Evolutionary conservation across 2,888 invertebrate genomes (phyloP).

Genomic region (Eupeodes luniger): DNA sequence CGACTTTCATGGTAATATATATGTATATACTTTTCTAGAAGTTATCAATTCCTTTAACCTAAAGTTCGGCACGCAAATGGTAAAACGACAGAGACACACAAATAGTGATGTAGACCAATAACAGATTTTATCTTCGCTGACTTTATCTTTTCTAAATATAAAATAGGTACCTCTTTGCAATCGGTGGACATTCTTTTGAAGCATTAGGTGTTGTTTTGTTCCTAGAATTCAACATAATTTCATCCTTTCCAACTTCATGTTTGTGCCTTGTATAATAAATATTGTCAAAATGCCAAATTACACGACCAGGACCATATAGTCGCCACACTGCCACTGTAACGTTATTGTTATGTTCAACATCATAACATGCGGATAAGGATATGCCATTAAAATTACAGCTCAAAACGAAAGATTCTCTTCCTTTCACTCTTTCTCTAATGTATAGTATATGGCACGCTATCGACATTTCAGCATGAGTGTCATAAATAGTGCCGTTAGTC

Average conservation of each 20-base stretch:
- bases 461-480: constrained; percentile 63
- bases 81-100: too few species aligned
- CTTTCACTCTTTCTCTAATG: background rate
- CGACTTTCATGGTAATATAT: too few species aligned
- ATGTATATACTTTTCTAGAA: too few species aligned
- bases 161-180: background rate
- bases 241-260: constrained; percentile 1
- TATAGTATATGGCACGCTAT: constrained; percentile 42
- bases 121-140: too few species aligned
- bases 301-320: background rate
- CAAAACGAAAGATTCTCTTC: background rate
- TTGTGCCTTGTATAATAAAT: background rate
- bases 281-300: constrained; percentile 35
- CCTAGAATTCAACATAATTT: too few species aligned
- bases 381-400: constrained; percentile 13
- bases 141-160: too few species aligned
- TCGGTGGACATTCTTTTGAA: background rate
- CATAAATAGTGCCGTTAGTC: constrained; percentile 57
- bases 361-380: constrained; percentile 31
- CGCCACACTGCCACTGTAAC: constrained; percentile 19
- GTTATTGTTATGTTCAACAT: constrained; percentile 1
- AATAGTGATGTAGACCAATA: too few species aligned
- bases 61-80: too few species aligned
- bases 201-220: background rate
- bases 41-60: too few species aligned